phyloP scores from a whole-genome alignment of 2,113 vertebrate genomes.

The Vicugna pacos region DNA sequence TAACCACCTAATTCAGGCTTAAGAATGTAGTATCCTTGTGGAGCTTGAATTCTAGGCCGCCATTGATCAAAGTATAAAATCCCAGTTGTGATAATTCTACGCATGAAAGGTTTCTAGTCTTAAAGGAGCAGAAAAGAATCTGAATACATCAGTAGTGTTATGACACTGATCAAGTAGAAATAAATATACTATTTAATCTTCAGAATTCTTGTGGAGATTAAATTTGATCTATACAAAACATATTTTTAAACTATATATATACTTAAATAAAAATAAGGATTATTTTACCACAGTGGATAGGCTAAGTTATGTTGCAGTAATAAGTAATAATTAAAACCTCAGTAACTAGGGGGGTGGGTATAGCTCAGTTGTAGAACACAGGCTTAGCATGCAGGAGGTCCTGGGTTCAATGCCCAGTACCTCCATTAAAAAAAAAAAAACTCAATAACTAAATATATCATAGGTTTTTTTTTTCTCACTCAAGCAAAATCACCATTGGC shows the following conservation, averaged over 20 bases:
- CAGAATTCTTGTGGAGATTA: slow-evolving; percentile 7
- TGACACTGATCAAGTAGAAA: not conserved
- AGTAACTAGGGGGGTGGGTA: too few species aligned
- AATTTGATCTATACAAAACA: not conserved
- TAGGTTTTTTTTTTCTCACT: slow-evolving; percentile 31
- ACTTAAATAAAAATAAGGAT: slow-evolving; percentile 10
- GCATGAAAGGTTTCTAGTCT: not conserved
- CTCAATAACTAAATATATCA: not conserved
- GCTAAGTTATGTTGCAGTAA: not conserved
- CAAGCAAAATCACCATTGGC: not conserved
- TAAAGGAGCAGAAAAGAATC: slow-evolving; percentile 35
- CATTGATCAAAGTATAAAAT: slow-evolving; percentile 38
- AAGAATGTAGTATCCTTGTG: not conserved
- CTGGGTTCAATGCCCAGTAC: too few species aligned
- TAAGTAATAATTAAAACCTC: slow-evolving; percentile 1
- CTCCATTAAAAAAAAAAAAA: not conserved
- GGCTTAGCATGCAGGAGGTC: too few species aligned
- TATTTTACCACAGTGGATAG: slow-evolving; percentile 5
- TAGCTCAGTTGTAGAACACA: too few species aligned
- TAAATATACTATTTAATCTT: slow-evolving; percentile 13
- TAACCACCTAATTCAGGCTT: not conserved
- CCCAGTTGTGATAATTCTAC: not conserved
- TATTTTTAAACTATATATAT: not conserved
- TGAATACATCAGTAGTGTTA: not conserved
- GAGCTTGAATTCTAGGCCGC: slow-evolving; percentile 36